phyloP scores from a whole-genome alignment of 2,797 vertebrate genomes.

The Pyrocephalus nanus region DNA sequence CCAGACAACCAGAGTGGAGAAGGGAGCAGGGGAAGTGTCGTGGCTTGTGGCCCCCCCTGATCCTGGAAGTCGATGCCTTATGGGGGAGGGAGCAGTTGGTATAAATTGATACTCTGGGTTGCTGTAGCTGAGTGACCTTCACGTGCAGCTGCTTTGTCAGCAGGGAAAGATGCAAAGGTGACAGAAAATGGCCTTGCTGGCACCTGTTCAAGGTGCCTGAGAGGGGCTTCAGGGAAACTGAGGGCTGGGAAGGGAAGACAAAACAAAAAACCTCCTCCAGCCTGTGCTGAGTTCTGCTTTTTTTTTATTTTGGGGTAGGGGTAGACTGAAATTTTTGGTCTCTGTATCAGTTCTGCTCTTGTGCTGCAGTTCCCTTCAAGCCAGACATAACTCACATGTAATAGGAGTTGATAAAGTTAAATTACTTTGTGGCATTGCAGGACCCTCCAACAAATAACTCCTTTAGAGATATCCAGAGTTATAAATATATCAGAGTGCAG shows the following conservation, averaged over 20 bases:
- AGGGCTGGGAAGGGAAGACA: neutral
- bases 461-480: neutral
- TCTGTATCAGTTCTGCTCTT: neutral
- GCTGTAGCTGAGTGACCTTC: neutral
- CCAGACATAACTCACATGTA: accelerated
- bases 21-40: accelerated
- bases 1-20: neutral
- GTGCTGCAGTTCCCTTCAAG: neutral
- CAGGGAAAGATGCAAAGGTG: neutral
- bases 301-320: accelerated
- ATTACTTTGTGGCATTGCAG: neutral
- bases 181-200: neutral
- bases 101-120: neutral
- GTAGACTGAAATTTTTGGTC: accelerated
- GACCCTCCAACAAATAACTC: neutral
- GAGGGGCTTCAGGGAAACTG: neutral
- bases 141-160: neutral
- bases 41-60: neutral
- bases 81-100: accelerated
- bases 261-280: accelerated
- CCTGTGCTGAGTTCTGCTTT: neutral
- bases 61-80: accelerated
- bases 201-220: neutral
- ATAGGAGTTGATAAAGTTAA: neutral
- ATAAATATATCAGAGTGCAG: neutral